Evolutionary conservation across 2,797 vertebrate species (phyloP).

Genomic region (Dicrostonyx torquatus): DNA sequence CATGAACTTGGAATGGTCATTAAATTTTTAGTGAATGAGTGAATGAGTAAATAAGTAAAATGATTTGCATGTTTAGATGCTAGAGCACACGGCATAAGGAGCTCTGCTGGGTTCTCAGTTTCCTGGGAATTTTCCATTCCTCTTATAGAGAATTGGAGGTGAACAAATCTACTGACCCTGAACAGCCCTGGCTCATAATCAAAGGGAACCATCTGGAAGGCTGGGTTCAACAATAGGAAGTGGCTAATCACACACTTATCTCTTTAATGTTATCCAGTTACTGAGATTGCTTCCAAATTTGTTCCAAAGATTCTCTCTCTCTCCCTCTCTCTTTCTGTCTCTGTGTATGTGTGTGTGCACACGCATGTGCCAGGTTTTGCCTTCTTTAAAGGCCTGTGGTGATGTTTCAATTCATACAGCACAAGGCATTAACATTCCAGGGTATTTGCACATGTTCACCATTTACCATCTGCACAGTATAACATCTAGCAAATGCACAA

Average conservation of each 20-base stretch:
- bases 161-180: slow-evolving; percentile 76
- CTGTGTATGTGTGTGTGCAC: background rate
- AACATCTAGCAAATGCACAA: slow-evolving; percentile 15
- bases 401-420: background rate
- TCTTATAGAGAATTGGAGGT: slow-evolving; percentile 73
- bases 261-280: slow-evolving; percentile 56
- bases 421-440: background rate
- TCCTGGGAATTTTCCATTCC: slow-evolving; percentile 79
- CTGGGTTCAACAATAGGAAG: slow-evolving; percentile 61
- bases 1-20: slow-evolving; percentile 1
- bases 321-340: background rate
- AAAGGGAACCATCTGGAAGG: slow-evolving; percentile 80
- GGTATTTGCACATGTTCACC: background rate
- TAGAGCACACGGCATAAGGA: slow-evolving; percentile 71
- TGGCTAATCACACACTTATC: slow-evolving; percentile 61
- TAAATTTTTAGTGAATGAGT: slow-evolving; percentile 62
- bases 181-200: slow-evolving; percentile 74
- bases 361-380: background rate
- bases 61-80: background rate
- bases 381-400: background rate
- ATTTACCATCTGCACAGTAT: background rate
- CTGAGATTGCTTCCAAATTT: slow-evolving; percentile 36
- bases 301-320: background rate
- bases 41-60: slow-evolving; percentile 58
- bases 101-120: slow-evolving; percentile 72